Evolutionary conservation across 1,140 invertebrate genomes (phyloP).

Genomic region (Spodoptera litura): DNA sequence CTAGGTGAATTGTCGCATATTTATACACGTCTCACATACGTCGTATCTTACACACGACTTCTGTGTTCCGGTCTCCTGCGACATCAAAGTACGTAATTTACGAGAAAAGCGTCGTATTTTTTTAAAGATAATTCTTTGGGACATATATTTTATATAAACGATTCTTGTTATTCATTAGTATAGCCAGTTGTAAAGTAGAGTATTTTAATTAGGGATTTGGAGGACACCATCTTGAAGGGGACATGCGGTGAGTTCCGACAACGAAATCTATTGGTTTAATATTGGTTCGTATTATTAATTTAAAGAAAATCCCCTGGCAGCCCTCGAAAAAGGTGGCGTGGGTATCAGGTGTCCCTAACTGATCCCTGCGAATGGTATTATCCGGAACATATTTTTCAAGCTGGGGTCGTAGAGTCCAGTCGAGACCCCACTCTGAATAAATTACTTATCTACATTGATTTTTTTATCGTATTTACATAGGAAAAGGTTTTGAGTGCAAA

Average conservation of each 20-base stretch:
- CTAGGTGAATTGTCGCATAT: constrained; percentile 24
- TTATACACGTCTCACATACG: constrained; percentile 17
- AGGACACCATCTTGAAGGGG: constrained; percentile 12
- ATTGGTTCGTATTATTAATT: constrained; percentile 50
- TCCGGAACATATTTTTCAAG: constrained; percentile 76
- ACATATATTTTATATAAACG: constrained; percentile 35
- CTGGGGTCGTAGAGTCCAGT: constrained; percentile 61
- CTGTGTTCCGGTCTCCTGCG: constrained; percentile 23
- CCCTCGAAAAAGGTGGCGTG: constrained; percentile 55
- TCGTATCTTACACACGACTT: constrained; percentile 22
- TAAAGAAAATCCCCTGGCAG: constrained; percentile 60
- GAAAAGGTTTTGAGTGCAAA: constrained; percentile 42
- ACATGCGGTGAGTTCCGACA: constrained; percentile 2
- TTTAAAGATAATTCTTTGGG: constrained; percentile 27
- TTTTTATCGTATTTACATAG: constrained; percentile 57
- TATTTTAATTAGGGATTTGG: constrained; percentile 37
- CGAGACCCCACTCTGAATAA: constrained; percentile 74
- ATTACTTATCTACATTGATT: constrained; percentile 74
- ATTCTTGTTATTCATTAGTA: constrained; percentile 34
- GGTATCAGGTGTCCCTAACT: constrained; percentile 79
- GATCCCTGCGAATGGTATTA: constrained; percentile 78
- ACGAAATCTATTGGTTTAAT: constrained; percentile 34
- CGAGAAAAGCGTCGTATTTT: constrained; percentile 18
- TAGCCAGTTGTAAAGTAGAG: constrained; percentile 35
- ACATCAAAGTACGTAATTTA: constrained; percentile 42